phyloP scores from a whole-genome alignment of 1,140 invertebrate species.

The Pectinophora gossypiella region DNA sequence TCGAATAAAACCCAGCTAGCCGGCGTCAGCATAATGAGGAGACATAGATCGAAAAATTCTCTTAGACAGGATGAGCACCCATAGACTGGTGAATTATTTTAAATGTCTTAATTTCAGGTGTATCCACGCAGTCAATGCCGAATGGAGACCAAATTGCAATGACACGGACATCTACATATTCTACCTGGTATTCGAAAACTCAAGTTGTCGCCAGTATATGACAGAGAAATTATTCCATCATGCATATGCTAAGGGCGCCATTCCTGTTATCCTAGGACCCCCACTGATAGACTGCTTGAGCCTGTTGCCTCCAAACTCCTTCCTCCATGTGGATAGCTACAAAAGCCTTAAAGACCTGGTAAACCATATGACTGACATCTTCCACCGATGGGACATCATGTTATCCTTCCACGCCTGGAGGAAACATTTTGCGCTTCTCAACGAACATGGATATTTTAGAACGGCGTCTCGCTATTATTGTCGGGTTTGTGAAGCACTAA shows the following conservation, averaged over 20 bases:
- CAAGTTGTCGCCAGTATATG: slow-evolving; percentile 78
- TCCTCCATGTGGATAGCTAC: slow-evolving; percentile 85
- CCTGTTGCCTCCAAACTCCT: slow-evolving; percentile 77
- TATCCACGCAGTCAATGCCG: too few relatives aligned
- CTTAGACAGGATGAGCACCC: too few relatives aligned
- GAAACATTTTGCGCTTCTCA: slow-evolving; percentile 77
- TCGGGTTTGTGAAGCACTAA: slow-evolving; percentile 84
- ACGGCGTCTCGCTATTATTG: slow-evolving; percentile 83
- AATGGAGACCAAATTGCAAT: slow-evolving; percentile 73
- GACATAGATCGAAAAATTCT: too few relatives aligned
- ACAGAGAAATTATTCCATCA: slow-evolving; percentile 82
- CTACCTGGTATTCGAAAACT: slow-evolving; percentile 84
- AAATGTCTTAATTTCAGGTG: too few relatives aligned
- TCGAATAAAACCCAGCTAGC: too few relatives aligned
- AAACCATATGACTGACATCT: slow-evolving; percentile 66
- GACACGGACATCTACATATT: slow-evolving; percentile 80
- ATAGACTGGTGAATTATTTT: too few relatives aligned
- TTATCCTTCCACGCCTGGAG: slow-evolving; percentile 80
- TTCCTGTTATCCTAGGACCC: slow-evolving; percentile 81
- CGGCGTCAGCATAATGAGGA: too few relatives aligned
- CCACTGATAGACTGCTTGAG: slow-evolving; percentile 59
- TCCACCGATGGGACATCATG: slow-evolving; percentile 6
- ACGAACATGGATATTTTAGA: slow-evolving; percentile 83
- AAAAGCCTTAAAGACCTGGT: slow-evolving; percentile 77
- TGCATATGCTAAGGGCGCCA: slow-evolving; percentile 72